These are phyloP conservation scores for Invenusta paracnida DNA, from an alignment of 2,888 invertebrate species.

Conservation along the genomic window DNA sequence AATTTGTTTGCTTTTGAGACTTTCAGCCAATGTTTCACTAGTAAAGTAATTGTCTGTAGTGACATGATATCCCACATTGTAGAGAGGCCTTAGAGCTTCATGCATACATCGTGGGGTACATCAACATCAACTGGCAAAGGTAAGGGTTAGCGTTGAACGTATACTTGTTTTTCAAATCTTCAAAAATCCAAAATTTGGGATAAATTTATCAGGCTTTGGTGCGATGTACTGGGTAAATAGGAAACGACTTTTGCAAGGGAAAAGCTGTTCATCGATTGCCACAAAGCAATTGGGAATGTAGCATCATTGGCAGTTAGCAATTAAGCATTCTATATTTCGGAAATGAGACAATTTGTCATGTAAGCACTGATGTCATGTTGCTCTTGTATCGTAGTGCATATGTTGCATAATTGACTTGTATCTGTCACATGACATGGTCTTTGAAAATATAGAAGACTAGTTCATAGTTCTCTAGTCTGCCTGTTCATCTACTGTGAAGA, in stretches of 20 bases:
- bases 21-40: background rate
- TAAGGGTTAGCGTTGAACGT: constrained; percentile 33
- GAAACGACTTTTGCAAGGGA: constrained; percentile 6
- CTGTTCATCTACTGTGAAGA: too few relatives aligned
- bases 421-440: too few relatives aligned
- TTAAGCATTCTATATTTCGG: constrained; percentile 7
- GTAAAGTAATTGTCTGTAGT: constrained; percentile 27
- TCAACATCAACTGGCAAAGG: constrained; percentile 2
- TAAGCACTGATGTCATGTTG: too few relatives aligned
- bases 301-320: constrained; percentile 4
- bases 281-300: background rate
- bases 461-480: too few relatives aligned
- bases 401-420: too few relatives aligned
- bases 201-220: constrained; percentile 13
- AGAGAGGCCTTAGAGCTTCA: background rate
- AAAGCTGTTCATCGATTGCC: constrained; percentile 24
- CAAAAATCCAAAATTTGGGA: background rate
- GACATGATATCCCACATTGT: constrained; percentile 32
- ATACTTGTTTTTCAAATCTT: constrained; percentile 1
- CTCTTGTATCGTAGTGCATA: too few relatives aligned
- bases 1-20: constrained; percentile 31
- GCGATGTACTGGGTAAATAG: constrained; percentile 14
- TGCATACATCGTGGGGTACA: background rate
- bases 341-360: background rate
- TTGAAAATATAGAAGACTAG: too few relatives aligned